Evolutionary conservation across 2,113 vertebrate genomes (phyloP), one percentile per base, ranked within the genome.

Genomic region (Psittacara wagleri): DNA sequence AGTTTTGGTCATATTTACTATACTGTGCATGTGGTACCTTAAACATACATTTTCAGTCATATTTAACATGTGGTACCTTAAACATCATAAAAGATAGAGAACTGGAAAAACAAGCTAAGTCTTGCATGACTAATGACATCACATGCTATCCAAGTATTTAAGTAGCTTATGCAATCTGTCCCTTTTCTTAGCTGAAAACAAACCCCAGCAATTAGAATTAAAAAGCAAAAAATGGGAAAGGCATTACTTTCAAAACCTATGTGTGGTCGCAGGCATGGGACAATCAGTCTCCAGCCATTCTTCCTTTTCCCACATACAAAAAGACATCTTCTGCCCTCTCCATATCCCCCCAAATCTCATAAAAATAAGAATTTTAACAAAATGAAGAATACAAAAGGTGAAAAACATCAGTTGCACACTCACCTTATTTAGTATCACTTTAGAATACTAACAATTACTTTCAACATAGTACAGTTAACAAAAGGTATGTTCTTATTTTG

Each of bases 51-150:
- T 55, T 81, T 87, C 61, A 57, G 9, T 63, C 59, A 46, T 41
- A 77, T 76, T 76, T 93, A 66, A 77, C 7, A 25, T 31, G 28
- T 41, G 6, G 29, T 31, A 59, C 33, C 16, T 43, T 87, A 52
- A 79, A 79, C 11, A n/a, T 64, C 86, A 81, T 54, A 78, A 74
- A 94, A 69, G 24, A 70, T n/a, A 11, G 43, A 77, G 55, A 90
- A 88, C 54, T 88, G 55, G 81, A 93, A 86, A 96, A 93, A 68
- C 64, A 93, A 90, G 90, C 35, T 77, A 85, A 91, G 27, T 86
- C 73, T 88, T 83, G 61, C 68, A 63, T 78, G 61, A 90, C 75
- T 86, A 74, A 83, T 86, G 72, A 67, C 76, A 86, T 67, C 54
- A 67, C 46, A 33, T 78, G 73, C 66, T 64, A 88, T 59, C 14